Base-by-base conservation (phyloP, 2,888 invertebrate species). In the Byasa hedistus region DNA sequence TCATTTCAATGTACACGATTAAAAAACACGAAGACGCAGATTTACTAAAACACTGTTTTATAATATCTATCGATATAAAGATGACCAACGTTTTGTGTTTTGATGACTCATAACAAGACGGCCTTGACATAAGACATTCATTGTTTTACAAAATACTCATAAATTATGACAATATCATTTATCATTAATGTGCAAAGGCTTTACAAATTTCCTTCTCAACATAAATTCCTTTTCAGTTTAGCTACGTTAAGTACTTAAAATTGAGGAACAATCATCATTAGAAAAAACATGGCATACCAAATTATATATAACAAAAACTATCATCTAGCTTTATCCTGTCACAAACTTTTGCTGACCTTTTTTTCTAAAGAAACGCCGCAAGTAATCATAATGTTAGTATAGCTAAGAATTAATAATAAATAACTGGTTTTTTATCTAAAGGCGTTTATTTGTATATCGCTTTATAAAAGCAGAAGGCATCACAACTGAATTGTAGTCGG, bases 401-500 rank as follows among this genome's bases (percentile, higher is more conserved):
- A n/a, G n/a, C 82, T 80, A 83, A 80, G 75, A 85, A 82, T 85
- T 88, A 87, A 81, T 81, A 77, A 86, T 88, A 87, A 84, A 83
- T 81, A 76, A 87, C 87, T 78, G 85, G 91, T 91, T 91, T 90
- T n/a, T 87, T 89, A 86, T 82, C 83, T 82, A 80, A 76, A 83
- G 80, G 80, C 71, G 69, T 81, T 81, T 88, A 89, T 89, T 89
- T 89, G 80, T 85, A 86, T 83, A 80, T 86, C 79, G 88, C 86
- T 90, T 90, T 91, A 91, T 90, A 91, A 91, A 87, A 84, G 83
- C 84, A 78, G 80, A 75, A 78, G 77, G 72, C 72, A 73, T 75
- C 76, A 73, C 75, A 81, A 79, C 80, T 83, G 80, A 86, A 90
- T 84, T 87, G 82, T 85, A 79, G 76, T 79, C 83, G 77, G 80